Conservation (phyloP, 2,888 invertebrate genomes). For the Deladenus siricidicola region DNA sequence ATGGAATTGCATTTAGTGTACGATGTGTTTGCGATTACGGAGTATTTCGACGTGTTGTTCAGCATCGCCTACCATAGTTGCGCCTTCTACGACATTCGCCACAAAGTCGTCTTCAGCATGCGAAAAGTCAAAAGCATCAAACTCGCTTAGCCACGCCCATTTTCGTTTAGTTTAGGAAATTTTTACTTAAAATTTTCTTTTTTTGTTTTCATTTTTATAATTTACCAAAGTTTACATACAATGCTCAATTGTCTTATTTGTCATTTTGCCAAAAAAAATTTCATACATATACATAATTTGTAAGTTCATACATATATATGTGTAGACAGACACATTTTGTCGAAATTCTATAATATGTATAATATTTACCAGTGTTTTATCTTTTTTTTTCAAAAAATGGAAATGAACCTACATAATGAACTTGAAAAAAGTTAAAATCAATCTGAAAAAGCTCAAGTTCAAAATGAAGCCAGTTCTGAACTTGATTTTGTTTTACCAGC, state of each 20-base stretch:
- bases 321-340: too few relatives aligned
- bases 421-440: too few relatives aligned
- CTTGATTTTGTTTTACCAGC: too few relatives aligned
- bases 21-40: slow-evolving; percentile 50
- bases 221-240: neutral
- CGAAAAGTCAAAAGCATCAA: slow-evolving; percentile 13
- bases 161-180: too few relatives aligned
- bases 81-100: slow-evolving; percentile 51
- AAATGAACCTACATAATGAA: too few relatives aligned
- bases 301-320: too few relatives aligned
- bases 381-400: too few relatives aligned
- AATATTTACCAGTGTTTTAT: too few relatives aligned
- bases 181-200: neutral
- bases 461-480: too few relatives aligned
- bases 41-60: slow-evolving; percentile 49
- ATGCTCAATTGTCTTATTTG: neutral
- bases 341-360: too few relatives aligned
- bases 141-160: neutral
- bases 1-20: slow-evolving; percentile 51
- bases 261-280: neutral
- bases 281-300: too few relatives aligned
- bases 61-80: slow-evolving; percentile 51
- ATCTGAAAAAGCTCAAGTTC: too few relatives aligned
- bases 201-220: neutral
- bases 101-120: slow-evolving; percentile 41